Base-by-base conservation (phyloP, 2,888 invertebrate species). In the Ceratothoa steindachneri region DNA sequence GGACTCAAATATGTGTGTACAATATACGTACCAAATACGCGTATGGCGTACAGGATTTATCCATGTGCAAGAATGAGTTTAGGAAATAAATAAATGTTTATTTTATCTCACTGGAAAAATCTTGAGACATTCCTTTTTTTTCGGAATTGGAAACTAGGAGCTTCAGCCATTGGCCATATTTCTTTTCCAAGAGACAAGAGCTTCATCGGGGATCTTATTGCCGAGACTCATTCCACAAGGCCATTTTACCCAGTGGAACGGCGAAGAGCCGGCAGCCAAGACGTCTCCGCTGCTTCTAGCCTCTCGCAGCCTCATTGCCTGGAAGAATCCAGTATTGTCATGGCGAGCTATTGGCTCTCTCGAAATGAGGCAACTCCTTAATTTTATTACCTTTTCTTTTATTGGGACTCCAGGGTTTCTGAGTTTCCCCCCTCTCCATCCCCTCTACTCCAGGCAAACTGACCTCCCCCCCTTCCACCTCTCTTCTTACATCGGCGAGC, bases 351-450 rank as follows among this genome's bases (percentile, higher is more conserved):
- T 73, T 73, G 73, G 73, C 73, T 69, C 68, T 68, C 73, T 73
- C 68, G 73, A 73, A 73, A 73, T 69, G 73, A 73, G 73, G 51
- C 69, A 55, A 60, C 68, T 73, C 68, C 68, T 73, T 73, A 73
- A 73, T 73, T 73, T 73, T 73, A 66, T 73, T 73, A 69, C 74
- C 70, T 69, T 75, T 69, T 75, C 71, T 75, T 75, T 75, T 68
- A 68, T 71, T 30, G 74, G 68, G 64, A 12, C 55, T 51, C 30
- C 51, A 30, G 31, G 27, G n/a, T n/a, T n/a, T n/a, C n/a, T n/a
- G n/a, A n/a, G n/a, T n/a, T n/a, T n/a, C n/a, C n/a, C n/a, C n/a
- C n/a, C n/a, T n/a, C n/a, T n/a, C n/a, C n/a, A n/a, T n/a, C n/a
- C n/a, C n/a, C n/a, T n/a, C n/a, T n/a, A 60, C 12, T 12, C 2